Conservation (phyloP, 2,797 vertebrate genomes). For the Erethizon dorsatum region DNA sequence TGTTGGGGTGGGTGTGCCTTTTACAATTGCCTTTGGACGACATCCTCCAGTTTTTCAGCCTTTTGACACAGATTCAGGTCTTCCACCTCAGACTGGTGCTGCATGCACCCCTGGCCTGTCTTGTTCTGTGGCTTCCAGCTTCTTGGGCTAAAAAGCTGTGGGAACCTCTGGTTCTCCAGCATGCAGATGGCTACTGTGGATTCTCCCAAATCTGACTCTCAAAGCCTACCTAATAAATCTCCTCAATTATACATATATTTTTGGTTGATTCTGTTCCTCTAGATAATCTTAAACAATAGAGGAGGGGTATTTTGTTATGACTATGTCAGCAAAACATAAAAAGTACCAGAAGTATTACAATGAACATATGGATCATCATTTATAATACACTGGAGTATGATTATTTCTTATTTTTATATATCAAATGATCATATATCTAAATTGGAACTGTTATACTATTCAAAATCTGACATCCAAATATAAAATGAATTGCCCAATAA, state of each 20-base stretch:
- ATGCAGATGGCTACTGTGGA: neutral
- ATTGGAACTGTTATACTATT: neutral
- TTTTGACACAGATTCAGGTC: neutral
- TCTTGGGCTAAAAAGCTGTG: neutral
- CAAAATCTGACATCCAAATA: neutral
- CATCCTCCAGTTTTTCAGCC: neutral
- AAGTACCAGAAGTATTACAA: neutral
- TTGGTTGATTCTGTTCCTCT: neutral
- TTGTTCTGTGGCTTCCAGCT: neutral
- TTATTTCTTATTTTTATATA: neutral
- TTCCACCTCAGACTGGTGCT: neutral
- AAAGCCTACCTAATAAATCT: neutral
- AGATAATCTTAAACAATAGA: neutral
- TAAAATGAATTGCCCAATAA: neutral
- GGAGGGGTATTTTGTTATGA: neutral
- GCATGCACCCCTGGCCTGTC: neutral
- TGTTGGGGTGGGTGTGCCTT: neutral
- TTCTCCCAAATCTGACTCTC: neutral
- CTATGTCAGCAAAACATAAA: neutral
- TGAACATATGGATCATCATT: neutral
- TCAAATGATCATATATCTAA: neutral
- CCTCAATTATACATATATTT: neutral
- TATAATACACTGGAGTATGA: neutral
- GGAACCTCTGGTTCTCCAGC: neutral
- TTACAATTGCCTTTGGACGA: neutral